Conservation (phyloP, 2,888 invertebrate genomes). For the Eupithecia centaureata region DNA sequence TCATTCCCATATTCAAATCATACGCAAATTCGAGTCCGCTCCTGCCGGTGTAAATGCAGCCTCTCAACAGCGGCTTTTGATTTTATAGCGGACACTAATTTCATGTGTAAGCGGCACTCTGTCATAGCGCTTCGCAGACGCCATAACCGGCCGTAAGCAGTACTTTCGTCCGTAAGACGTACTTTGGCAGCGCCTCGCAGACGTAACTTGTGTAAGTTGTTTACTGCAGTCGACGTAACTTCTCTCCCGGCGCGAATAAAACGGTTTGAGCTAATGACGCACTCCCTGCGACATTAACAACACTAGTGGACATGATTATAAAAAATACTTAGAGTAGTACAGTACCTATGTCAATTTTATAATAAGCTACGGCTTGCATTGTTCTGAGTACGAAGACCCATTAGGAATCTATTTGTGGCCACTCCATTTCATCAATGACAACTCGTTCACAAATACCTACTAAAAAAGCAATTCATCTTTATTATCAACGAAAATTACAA, state of each 20-base stretch:
- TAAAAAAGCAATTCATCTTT: too few species aligned
- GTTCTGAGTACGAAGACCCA: too few species aligned
- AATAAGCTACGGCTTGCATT: too few species aligned
- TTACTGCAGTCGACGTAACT: slow-evolving; percentile 18
- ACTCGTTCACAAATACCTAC: too few species aligned
- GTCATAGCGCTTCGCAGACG: slow-evolving; percentile 53
- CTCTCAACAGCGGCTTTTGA: slow-evolving; percentile 56
- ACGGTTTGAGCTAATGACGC: slow-evolving; percentile 8
- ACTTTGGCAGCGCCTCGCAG: slow-evolving; percentile 42
- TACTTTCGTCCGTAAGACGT: slow-evolving; percentile 41
- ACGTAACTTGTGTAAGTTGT: background rate
- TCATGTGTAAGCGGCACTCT: slow-evolving; percentile 62
- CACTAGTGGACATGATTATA: background rate
- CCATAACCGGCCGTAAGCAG: slow-evolving; percentile 34
- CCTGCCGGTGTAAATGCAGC: slow-evolving; percentile 41
- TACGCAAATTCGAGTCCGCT: background rate
- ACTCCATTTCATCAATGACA: too few species aligned
- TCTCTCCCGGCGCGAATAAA: slow-evolving; percentile 8
- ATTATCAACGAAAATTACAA: too few species aligned
- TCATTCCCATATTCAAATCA: too few species aligned
- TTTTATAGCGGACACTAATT: slow-evolving; percentile 69
- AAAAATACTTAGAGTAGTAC: background rate
- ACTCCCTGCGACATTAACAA: background rate
- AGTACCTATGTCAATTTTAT: too few species aligned
- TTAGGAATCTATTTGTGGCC: too few species aligned